Percentiles rank a stretch among this genome's conserved stretches.
These are phyloP conservation scores for Drosophila orena DNA, from an alignment of 1,140 invertebrate genomes.

Conservation along the genomic window DNA sequence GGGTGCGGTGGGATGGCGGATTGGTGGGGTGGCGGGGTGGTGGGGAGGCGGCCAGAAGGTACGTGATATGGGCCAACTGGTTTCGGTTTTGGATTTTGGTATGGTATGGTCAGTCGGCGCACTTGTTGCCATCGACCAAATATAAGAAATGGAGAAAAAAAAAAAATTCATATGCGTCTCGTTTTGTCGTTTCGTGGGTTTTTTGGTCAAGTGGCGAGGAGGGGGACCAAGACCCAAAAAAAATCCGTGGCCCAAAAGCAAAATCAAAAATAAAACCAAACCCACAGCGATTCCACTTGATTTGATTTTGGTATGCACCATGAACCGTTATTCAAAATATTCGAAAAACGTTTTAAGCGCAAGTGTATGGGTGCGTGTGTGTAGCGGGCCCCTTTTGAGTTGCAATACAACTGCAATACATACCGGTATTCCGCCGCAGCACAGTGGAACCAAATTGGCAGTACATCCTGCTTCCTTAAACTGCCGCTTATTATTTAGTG, in stretches of 20 bases:
- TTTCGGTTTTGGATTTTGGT: slow-evolving; percentile 47
- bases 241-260: slow-evolving; percentile 6
- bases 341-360: slow-evolving; percentile 78
- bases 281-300: slow-evolving; percentile 72
- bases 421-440: slow-evolving; percentile 3
- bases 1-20: slow-evolving; percentile 20
- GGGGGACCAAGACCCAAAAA: slow-evolving; percentile 37
- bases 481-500: background rate
- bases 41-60: slow-evolving; percentile 39
- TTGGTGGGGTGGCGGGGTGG: background rate
- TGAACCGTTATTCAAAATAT: slow-evolving; percentile 83
- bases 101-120: slow-evolving; percentile 57
- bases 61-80: slow-evolving; percentile 83
- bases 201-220: slow-evolving; percentile 47
- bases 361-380: slow-evolving; percentile 22
- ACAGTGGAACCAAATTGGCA: slow-evolving; percentile 35
- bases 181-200: slow-evolving; percentile 65
- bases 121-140: slow-evolving; percentile 72
- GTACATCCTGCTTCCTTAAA: slow-evolving; percentile 37
- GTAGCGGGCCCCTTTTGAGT: slow-evolving; percentile 45
- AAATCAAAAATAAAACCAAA: slow-evolving; percentile 17
- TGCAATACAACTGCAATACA: slow-evolving; percentile 49
- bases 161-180: slow-evolving; percentile 72
- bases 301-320: slow-evolving; percentile 82
- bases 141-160: slow-evolving; percentile 24